Evolutionary conservation across 2,888 invertebrate species (phyloP).

Genomic region (Plutella xylostella): DNA sequence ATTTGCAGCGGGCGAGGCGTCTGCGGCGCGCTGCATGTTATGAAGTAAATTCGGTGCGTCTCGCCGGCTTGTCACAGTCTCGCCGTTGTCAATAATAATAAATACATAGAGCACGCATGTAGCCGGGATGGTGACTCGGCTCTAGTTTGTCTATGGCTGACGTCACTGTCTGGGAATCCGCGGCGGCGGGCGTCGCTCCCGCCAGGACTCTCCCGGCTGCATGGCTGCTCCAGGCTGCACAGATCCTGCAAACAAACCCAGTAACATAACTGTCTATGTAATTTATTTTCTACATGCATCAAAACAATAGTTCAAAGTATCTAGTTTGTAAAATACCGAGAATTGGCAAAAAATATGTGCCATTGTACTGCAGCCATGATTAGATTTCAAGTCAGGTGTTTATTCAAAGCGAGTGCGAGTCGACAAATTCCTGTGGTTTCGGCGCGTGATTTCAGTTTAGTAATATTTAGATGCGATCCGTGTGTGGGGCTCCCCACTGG

Average conservation of each 20-base stretch:
- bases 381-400: slow-evolving; percentile 25
- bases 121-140: slow-evolving; percentile 57
- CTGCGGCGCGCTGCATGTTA: slow-evolving; percentile 29
- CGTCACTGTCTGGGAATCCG: slow-evolving; percentile 67
- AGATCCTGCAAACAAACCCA: background rate
- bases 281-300: too few species aligned
- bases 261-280: background rate
- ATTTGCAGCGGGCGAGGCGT: slow-evolving; percentile 38
- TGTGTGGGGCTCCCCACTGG: slow-evolving; percentile 41
- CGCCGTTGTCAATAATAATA: slow-evolving; percentile 63
- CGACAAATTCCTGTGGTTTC: slow-evolving; percentile 29
- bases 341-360: too few species aligned
- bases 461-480: slow-evolving; percentile 40
- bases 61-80: slow-evolving; percentile 65
- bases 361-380: slow-evolving; percentile 15
- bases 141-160: slow-evolving; percentile 64
- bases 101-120: slow-evolving; percentile 59
- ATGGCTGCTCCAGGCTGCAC: background rate
- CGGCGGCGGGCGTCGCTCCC: slow-evolving; percentile 43
- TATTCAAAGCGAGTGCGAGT: slow-evolving; percentile 12
- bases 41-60: slow-evolving; percentile 41
- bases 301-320: too few species aligned
- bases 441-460: slow-evolving; percentile 40
- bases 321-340: too few species aligned
- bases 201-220: too few species aligned